Evolutionary conservation across 2,888 invertebrate species (phyloP).

Genomic region (Hydrotaea cyrtoneurina): DNA sequence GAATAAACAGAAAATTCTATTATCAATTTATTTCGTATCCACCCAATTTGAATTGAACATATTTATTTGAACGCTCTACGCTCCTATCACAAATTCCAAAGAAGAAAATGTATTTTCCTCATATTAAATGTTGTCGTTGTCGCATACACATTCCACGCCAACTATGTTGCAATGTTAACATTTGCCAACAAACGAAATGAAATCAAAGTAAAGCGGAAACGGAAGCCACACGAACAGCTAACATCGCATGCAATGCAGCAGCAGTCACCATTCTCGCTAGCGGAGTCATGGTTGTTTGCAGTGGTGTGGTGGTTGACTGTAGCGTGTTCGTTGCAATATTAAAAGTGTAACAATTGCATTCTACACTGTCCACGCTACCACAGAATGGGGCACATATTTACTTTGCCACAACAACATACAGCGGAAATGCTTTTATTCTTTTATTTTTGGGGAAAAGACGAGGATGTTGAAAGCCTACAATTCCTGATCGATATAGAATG

Average conservation of each 20-base stretch:
- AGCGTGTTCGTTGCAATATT: background rate
- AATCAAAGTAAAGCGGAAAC: background rate
- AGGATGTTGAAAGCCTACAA: no score
- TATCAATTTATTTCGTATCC: slow-evolving; percentile 7
- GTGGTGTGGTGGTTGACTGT: background rate
- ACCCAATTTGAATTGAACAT: slow-evolving; percentile 6
- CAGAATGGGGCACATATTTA: no score
- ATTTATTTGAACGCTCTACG: background rate
- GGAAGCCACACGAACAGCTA: background rate
- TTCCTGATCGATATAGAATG: no score
- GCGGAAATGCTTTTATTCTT: no score
- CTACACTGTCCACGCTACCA: background rate
- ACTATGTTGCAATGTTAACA: background rate
- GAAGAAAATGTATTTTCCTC: background rate
- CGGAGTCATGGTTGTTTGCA: background rate
- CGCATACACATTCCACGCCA: background rate
- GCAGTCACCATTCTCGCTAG: background rate
- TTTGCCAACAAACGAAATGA: background rate
- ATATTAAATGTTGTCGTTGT: background rate
- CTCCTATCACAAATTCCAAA: background rate
- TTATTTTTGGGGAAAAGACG: no score
- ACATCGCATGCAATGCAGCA: background rate
- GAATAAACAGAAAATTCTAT: background rate
- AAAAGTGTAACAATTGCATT: background rate
- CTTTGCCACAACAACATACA: no score